Evolutionary conservation across 1,140 invertebrate genomes (phyloP), one percentile per base, ranked within the genome.

Genomic region (Diploscapter pachys): DNA sequence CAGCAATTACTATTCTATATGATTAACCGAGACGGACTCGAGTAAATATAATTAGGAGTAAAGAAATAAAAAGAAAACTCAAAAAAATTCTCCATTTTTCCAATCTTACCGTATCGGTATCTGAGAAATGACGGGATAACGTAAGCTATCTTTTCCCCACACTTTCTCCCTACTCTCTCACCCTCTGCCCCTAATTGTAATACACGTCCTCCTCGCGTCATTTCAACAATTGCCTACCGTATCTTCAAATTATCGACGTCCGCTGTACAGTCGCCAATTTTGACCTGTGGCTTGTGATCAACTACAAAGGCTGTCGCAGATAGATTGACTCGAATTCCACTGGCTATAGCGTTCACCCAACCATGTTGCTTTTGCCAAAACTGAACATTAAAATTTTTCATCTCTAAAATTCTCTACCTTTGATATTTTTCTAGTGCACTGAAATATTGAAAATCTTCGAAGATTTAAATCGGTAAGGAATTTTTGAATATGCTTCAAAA

Each of bases 331-430:
- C 65, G 74, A 54, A 84, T 83, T 31, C 80, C 77, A 6, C 56
- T 70, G 3, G 77, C 84, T 50, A 69, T 49, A 5, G 85, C 73
- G 53, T 83, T 75, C 5, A 84, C 59, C 75, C 77, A 79, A 4
- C 83, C 83, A 50, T 66, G 63, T 11, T 31, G 31, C 1, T 31
- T 31, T 31, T 76, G 61, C 3, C 59, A 62, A 13, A 71, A 8
- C 63, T 74, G 64, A 72, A 65, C 51, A 67, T 52, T 53, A 68
- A 53, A 63, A 4, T 80, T 65, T 9, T 31, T 31, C 31, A 31
- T 31, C 31, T 31, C 31, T 31, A 31, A 31, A 31, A 31, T 31
- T 31, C 31, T 31, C 31, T 31, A 31, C 31, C 31, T 31, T 31
- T 31, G 31, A 31, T 31, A 31, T 31, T 31, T 31, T 31, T 31